Base-by-base conservation (phyloP, 2,888 invertebrate genomes). In the Orchesella flavescens region DNA sequence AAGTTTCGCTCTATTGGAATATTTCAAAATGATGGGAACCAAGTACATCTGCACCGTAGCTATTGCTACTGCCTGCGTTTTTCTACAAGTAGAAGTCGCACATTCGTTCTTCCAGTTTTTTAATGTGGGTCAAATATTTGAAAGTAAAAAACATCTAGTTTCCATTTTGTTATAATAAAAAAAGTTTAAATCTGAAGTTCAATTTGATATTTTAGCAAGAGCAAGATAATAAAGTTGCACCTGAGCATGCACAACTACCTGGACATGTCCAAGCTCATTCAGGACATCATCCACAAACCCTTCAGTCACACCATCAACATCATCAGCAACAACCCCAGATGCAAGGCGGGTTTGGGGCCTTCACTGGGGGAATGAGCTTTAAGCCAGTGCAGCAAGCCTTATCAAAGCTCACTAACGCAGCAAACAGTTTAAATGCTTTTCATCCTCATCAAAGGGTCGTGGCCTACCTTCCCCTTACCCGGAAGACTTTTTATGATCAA, bases 401-500 rank as follows among this genome's bases (percentile, higher is more conserved):
- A 3, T 53, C 53, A 53, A n/a, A n/a, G 3, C 10, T 53, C 53
- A 3, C 53, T 5, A n/a, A 1, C 1, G 13, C 43, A 44, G 10
- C 44, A 2, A 34, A 68, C 44, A 17, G 12, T 19, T 17, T 19
- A 19, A 19, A 57, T 15, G 66, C 2, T 46, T 23, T 10, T 13
- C 7, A 9, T 9, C 1, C 65, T 4, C 34, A 4, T 24, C 57
- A 13, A 1, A 23, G 66, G 21, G 43, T 21, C 49, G 10, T 43
- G 5, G 34, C 34, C 34, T 34, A 34, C 34, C 34, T 34, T 34
- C 34, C 34, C 2, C 34, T 34, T 34, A 34, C 34, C 34, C 2
- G 34, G 34, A 34, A 34, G 34, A 4, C 34, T 13, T 81, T 81
- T 44, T 81, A 81, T 44, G 17, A 46, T 1, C 15, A 68, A n/a